Conservation (phyloP, 2,113 vertebrate species). For the Gopherus flavomarginatus region DNA sequence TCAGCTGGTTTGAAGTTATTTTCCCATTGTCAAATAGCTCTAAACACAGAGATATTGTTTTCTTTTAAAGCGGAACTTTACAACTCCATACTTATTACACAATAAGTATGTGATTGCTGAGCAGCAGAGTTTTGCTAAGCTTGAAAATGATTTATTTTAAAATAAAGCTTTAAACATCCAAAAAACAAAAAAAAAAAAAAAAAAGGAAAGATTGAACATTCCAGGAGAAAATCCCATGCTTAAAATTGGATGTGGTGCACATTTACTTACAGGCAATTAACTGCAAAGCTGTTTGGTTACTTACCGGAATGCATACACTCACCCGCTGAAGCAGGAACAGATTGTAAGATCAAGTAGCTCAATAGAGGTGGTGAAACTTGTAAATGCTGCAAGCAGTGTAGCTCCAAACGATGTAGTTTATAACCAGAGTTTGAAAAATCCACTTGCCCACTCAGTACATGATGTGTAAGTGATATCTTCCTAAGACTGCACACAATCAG, state of each 20-base stretch:
- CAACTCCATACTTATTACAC: background rate
- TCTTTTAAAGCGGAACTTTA: background rate
- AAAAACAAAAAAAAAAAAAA: background rate
- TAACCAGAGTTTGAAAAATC: background rate
- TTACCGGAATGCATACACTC: background rate
- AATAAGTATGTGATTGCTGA: background rate
- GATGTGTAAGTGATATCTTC: background rate
- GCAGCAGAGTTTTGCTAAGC: background rate
- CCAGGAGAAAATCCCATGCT: fast-evolving
- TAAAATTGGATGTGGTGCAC: fast-evolving
- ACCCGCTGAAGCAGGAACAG: background rate
- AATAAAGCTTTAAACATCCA: background rate
- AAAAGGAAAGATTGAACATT: background rate
- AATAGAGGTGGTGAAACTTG: background rate
- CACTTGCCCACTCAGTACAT: background rate
- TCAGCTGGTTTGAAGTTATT: background rate
- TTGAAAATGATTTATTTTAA: background rate
- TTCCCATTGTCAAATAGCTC: background rate
- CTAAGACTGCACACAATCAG: background rate
- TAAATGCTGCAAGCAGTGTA: background rate
- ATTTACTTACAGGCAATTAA: background rate
- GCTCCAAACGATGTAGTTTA: background rate
- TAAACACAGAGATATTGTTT: background rate
- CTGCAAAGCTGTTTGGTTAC: background rate
- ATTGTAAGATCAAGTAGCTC: background rate